Base-by-base conservation (phyloP, 2,797 vertebrate species). In the Sebastes minor region DNA sequence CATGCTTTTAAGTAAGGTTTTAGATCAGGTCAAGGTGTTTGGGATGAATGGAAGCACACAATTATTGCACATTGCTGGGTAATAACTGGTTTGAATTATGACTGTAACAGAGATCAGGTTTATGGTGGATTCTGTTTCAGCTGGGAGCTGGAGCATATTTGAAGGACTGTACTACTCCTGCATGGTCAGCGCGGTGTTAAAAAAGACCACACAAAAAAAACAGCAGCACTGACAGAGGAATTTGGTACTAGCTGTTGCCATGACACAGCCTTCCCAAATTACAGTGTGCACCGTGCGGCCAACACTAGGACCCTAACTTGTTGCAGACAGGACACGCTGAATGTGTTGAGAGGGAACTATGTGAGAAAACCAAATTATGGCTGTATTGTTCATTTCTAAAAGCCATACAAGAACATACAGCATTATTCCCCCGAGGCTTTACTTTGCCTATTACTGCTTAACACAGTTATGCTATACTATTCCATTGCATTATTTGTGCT, bases 201-300 rank as follows among this genome's bases (percentile, higher is more conserved):
- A 84, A 90, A 80, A 85, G 56, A 23, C 55, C 71, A 61, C 65
- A 84, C 68, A 74, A 86, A 86, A 74, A 74, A 86, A 86, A 72
- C 25, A 10, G 62, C 82, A 80, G 71, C 73, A 63, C 79, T 0
- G 38, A 86, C 56, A 61, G 53, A 88, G 87, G 85, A 86, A 87
- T 91, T 90, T 85, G 71, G 83, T 85, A 69, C 78, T 76, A 61
- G 85, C 87, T 77, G 89, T 92, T 93, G 85, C 87, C 73, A 84
- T 80, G 81, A 82, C 7, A 65, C 80, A 83, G 79, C 64, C 79
- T 62, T 86, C 83, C 89, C 64, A 90, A 86, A 89, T 86, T 88
- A 90, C 85, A 86, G 61, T 52, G 75, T 84, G 42, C 63, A 70
- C 46, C 0, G 28, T 76, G 68, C 86, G 68, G 53, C 59, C 28